Base-by-base conservation (phyloP, 1,140 invertebrate genomes). In the Eurosta solidaginis region DNA sequence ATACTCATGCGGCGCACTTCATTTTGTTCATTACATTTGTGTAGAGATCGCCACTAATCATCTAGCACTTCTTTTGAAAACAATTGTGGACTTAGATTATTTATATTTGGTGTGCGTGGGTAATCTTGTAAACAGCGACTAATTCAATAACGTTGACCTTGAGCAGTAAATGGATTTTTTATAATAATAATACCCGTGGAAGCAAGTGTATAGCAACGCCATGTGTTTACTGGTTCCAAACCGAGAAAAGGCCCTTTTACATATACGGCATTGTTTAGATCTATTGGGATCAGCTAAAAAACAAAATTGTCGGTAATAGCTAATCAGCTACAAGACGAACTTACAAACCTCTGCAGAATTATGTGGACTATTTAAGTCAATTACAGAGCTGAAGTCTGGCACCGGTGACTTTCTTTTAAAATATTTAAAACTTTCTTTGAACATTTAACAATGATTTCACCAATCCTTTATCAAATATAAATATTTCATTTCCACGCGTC, bases 121-220 rank as follows among this genome's bases (percentile, higher is more conserved):
- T 94, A 97, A 79, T 94, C 92, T 82, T 91, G 89, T 22, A 98
- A 86, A 88, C 94, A 94, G 88, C 92, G 92, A 59, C 90, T 88
- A 17, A 95, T 93, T 96, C 96, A 98, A 87, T 93, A 93, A 77
- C 92, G 90, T 87, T 97, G 95, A 1, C 94, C 95, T 59, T 89
- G 80, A 25, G 82, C 54, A 40, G 92, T 93, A 88, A 98, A 97
- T 59, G 96, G 95, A 89, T 97, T 96, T 82, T 89, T 90, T 73
- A 98, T 94, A 54, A 95, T 90, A 81, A 96, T 89, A 36, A 97
- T 89, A 17, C 95, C 93, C 74, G 92, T 91, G 82, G 91, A 90
- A 76, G 88, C 81, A 12, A 94, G 88, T 79, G 89, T 86, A 82
- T 89, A 93, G 74, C 90, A 83, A 82, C 89, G 84, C 93, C 93